phyloP scores from a whole-genome alignment of 1,140 invertebrate species.

The Trichonephila clavipes region DNA sequence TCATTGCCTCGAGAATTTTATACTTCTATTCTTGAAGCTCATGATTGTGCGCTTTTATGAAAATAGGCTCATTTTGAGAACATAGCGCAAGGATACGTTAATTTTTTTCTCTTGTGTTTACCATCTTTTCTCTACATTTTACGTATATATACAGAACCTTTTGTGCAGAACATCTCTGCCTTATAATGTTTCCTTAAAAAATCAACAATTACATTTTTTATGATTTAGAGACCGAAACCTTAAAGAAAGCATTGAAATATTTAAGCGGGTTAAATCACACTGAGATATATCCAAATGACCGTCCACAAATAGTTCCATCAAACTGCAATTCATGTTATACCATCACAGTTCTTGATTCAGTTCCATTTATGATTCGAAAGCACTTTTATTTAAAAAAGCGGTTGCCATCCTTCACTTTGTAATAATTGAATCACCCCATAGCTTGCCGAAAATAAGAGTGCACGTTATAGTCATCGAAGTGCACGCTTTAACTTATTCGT shows the following conservation, averaged over 20 bases:
- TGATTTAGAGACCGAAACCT: not conserved
- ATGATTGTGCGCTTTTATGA: slow-evolving; percentile 36
- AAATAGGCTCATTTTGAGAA: slow-evolving; percentile 18
- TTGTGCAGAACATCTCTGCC: not conserved
- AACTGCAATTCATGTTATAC: no score
- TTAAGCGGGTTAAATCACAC: slow-evolving; percentile 4
- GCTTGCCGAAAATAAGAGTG: not conserved
- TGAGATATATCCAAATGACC: not conserved
- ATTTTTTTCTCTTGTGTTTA: not conserved
- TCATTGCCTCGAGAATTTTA: not conserved
- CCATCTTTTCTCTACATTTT: not conserved
- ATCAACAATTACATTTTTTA: not conserved
- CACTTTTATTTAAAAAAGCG: no score
- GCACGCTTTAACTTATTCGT: not conserved
- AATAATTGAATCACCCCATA: not conserved
- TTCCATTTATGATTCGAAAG: no score
- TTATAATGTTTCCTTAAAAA: not conserved
- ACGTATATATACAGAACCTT: slow-evolving; percentile 4
- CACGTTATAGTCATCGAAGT: not conserved
- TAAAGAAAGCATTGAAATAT: not conserved
- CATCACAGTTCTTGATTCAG: no score
- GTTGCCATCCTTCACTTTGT: no score
- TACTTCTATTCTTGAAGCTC: slow-evolving; percentile 10
- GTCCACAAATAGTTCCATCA: not conserved
- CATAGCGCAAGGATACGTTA: not conserved